A percentile compares a stretch with the other conserved stretches of the same genome.
Conservation (phyloP, 2,797 vertebrate genomes). For the Etheostoma nigrum region DNA sequence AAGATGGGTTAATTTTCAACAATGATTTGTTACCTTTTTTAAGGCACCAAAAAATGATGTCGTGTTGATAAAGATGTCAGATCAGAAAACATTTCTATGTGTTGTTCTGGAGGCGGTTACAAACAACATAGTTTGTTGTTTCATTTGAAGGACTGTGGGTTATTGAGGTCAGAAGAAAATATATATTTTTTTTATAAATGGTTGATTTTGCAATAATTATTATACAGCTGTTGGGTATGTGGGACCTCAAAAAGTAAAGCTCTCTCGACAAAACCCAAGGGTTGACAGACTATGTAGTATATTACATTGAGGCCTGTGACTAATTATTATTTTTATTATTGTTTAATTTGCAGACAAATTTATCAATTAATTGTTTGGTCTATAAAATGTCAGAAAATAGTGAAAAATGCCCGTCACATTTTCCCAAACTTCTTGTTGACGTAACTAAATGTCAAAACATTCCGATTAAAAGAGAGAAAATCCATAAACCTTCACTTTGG, state of each 20-base stretch:
- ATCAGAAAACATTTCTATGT: background rate
- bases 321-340: background rate
- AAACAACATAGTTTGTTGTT: background rate
- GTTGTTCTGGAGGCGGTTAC: background rate
- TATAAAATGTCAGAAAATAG: background rate
- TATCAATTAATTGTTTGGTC: background rate
- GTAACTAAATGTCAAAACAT: background rate
- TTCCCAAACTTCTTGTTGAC: background rate
- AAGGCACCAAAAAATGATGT: too few relatives aligned
- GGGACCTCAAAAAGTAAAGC: background rate
- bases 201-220: background rate
- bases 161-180: background rate
- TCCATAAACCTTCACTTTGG: background rate
- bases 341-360: background rate
- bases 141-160: background rate
- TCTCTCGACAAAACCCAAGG: too few relatives aligned
- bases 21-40: too few relatives aligned
- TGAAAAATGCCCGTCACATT: background rate
- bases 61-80: too few relatives aligned
- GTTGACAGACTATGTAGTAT: too few relatives aligned
- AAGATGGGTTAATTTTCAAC: background rate
- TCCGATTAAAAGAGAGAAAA: constrained; percentile 1
- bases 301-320: too few relatives aligned
- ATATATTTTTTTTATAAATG: too few relatives aligned
- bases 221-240: background rate